Base-by-base conservation (phyloP, 2,888 invertebrate species). In the Campoplex nolae region DNA sequence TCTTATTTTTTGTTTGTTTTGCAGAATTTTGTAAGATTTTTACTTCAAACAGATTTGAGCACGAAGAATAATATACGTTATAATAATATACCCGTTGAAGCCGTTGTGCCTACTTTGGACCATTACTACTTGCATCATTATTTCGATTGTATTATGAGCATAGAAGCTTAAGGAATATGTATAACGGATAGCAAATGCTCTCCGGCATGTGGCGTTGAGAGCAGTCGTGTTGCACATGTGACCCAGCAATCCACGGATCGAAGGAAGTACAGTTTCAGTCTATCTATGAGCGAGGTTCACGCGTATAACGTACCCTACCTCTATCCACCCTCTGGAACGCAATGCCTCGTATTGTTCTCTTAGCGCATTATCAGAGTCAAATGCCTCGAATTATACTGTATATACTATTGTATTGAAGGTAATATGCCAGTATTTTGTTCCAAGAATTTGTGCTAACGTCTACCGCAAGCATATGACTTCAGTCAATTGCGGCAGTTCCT, bases 281-380 rank as follows among this genome's bases (percentile, higher is more conserved):
- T 67, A 48, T 58, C 65, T 76, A 71, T 35, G 54, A 76, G 76
- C 70, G 88, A 82, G 79, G 82, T 85, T 86, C 88, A 87, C 79
- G 76, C 79, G 70, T 83, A 79, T 56, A 81, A 68, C 58, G 78
- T 68, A 83, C 76, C 48, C 78, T 78, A 74, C 74, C 74, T 68
- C 76, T 18, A 75, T 88, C 62, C 51, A 83, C 74, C 67, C 70
- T 71, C 51, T 51, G 75, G 54, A 81, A 86, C 73, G 73, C 67
- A 86, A 88, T 76, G 79, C 73, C 84, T 86, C 45, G 74, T 89
- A 91, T 91, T 90, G 90, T 91, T 89, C 86, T 51, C 83, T 28
- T 75, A 84, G 88, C 88, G 35, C 75, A 90, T 90, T 91, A 91
- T 90, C 89, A 88, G 85, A 86, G 86, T 84, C 86, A 89, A 90